phyloP scores from a whole-genome alignment of 2,113 vertebrate genomes.

The Vombatus ursinus region DNA sequence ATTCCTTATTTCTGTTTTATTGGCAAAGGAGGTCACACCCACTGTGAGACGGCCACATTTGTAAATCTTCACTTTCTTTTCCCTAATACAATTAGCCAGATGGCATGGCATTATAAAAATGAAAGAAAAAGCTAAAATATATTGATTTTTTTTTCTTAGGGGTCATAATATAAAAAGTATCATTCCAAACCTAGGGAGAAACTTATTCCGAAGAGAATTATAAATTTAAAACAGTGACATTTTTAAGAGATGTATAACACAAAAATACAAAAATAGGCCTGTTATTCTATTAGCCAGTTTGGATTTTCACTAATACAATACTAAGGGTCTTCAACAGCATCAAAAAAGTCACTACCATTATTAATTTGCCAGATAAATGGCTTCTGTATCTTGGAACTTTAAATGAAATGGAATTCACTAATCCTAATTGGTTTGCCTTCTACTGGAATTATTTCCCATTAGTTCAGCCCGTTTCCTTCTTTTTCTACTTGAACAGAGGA shows the following conservation, averaged over 20 bases:
- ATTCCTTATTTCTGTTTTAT: not conserved
- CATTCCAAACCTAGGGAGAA: constrained; percentile 59
- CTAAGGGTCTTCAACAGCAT: constrained; percentile 84
- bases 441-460: constrained; percentile 88
- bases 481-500: constrained; percentile 86
- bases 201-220: constrained; percentile 60
- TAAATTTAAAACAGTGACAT: constrained; percentile 66
- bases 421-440: constrained; percentile 89
- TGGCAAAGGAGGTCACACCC: not conserved
- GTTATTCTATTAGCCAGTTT: constrained; percentile 84
- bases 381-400: constrained; percentile 87
- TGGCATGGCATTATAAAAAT: constrained; percentile 66
- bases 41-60: not conserved
- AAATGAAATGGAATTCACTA: constrained; percentile 90
- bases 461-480: constrained; percentile 85
- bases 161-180: constrained; percentile 67
- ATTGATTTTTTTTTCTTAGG: constrained; percentile 70
- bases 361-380: constrained; percentile 90
- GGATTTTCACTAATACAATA: constrained; percentile 87
- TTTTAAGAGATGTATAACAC: constrained; percentile 27
- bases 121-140: constrained; percentile 74
- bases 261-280: constrained; percentile 73
- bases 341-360: constrained; percentile 86
- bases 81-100: constrained; percentile 47
- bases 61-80: constrained; percentile 24